Conservation (phyloP, 2,113 vertebrate genomes). For the Procavia capensis region DNA sequence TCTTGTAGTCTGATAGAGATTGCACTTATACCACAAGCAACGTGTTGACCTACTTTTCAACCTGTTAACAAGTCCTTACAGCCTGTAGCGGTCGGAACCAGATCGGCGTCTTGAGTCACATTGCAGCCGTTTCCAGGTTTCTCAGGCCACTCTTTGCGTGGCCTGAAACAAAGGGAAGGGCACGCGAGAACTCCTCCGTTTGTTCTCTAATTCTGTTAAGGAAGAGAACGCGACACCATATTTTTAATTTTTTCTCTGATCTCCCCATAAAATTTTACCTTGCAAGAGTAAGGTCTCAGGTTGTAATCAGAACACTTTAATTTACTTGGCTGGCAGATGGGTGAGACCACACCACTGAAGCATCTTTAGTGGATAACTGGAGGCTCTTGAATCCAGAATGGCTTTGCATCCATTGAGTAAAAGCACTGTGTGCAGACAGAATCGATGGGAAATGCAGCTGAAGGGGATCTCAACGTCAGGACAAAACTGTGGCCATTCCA, state of each 20-base stretch:
- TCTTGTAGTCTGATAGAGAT: not conserved
- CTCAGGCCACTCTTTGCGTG: not conserved
- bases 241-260: constrained; percentile 45
- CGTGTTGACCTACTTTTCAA: not conserved
- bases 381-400: not conserved
- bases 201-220: no score
- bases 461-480: not conserved
- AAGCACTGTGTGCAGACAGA: not conserved
- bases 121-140: not conserved
- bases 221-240: no score
- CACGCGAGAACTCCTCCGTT: not conserved
- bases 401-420: not conserved
- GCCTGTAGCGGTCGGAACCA: not conserved
- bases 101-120: not conserved
- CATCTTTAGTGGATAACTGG: constrained; percentile 28
- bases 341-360: constrained; percentile 19
- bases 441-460: not conserved
- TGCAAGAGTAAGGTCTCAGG: not conserved
- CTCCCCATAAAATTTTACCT: constrained; percentile 57
- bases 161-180: not conserved
- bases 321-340: constrained; percentile 1
- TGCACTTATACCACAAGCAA: not conserved
- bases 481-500: not conserved
- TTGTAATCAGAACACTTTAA: not conserved
- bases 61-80: not conserved